Conservation (phyloP, 2,888 invertebrate genomes). For the Conistra vaccinii region DNA sequence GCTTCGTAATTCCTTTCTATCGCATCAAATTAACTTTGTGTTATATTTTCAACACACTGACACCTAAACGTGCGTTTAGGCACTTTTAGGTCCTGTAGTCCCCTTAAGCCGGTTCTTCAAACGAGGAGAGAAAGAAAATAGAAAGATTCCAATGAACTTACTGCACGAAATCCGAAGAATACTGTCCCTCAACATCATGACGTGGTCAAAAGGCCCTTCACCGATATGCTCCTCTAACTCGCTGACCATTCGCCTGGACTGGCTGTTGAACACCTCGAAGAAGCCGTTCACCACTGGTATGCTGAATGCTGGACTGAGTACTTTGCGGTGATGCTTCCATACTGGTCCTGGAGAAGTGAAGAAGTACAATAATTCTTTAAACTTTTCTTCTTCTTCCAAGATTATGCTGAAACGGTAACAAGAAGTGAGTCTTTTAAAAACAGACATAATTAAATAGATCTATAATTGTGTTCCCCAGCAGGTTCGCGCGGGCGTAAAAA, state of each 20-base stretch:
- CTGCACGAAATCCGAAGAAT: slow-evolving; percentile 35
- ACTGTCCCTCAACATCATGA: slow-evolving; percentile 17
- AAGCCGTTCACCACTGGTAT: slow-evolving; percentile 30
- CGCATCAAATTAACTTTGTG: too few relatives aligned
- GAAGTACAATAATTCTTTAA: not conserved
- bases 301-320: slow-evolving; percentile 31
- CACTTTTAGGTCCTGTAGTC: too few relatives aligned
- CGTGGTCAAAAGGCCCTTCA: slow-evolving; percentile 25
- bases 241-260: slow-evolving; percentile 18
- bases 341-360: slow-evolving; percentile 17
- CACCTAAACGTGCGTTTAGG: too few relatives aligned
- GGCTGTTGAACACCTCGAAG: slow-evolving; percentile 28
- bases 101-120: not conserved
- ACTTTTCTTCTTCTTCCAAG: not conserved
- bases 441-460: not conserved
- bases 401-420: not conserved
- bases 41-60: too few relatives aligned
- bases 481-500: too few relatives aligned
- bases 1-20: too few relatives aligned
- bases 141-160: slow-evolving; percentile 3
- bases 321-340: slow-evolving; percentile 39
- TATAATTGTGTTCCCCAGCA: too few relatives aligned
- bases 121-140: not conserved
- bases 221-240: slow-evolving; percentile 16
- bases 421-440: not conserved